Base-by-base conservation (phyloP, 2,888 invertebrate genomes). In the Steinernema hermaphroditum region DNA sequence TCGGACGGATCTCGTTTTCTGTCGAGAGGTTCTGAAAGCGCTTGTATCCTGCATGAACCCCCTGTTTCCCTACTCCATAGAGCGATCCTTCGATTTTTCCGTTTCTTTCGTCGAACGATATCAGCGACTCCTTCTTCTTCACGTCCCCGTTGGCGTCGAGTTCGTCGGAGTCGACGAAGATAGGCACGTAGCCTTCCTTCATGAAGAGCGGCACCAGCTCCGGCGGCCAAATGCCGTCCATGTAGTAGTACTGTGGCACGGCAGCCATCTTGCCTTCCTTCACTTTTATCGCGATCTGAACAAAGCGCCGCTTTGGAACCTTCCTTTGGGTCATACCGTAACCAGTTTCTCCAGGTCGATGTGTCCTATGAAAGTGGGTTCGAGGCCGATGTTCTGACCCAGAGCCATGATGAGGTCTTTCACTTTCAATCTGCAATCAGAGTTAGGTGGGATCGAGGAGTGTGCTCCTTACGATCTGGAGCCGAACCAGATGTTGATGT, bases 401-500 rank as follows among this genome's bases (percentile, higher is more conserved):
- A 85, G 77, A 0, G 85, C 84, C 2, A 76, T 77, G 46, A 85
- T 79, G 12, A 85, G 77, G 70, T 85, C 84, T 16, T 78, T 78
- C 0, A 85, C 83, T 74, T 79, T 79, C 69, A 85, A 74, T 46
- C 84, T 84, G 69, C 49, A 78, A 72, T 62, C 19, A 41, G n/a
- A 27, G 14, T 69, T 34, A 9, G 6, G 1, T 24, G 2, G 27
- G n/a, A n/a, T n/a, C 27, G 62, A 14, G 34, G 24, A 43, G 34
- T 69, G 19, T 32, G 16, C 68, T 16, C n/a, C 77, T 71, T 54
- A 83, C 84, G 81, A 76, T 75, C 80, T 83, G 2, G 82, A 80
- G 24, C 85, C 85, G 69, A 85, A 84, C 83, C 85, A 85, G 37
- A 85, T 83, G 8, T 77, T 75, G 69, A 83, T 81, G 54, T 82